These are phyloP conservation scores for Eupithecia subumbrata DNA, from an alignment of 2,888 invertebrate genomes.

Conservation along the genomic window DNA sequence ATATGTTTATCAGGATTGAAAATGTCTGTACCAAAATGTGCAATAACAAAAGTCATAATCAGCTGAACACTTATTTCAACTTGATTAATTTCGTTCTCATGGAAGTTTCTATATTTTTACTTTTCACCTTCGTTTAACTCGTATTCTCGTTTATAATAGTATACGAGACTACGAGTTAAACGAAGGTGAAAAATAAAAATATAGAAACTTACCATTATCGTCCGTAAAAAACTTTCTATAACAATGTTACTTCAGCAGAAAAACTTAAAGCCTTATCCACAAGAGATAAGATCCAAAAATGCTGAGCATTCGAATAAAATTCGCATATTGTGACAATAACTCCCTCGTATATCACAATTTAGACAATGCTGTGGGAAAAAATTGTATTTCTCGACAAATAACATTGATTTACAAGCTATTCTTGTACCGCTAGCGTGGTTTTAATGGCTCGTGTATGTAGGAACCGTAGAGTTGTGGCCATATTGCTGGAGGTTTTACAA, in stretches of 20 bases:
- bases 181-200: not conserved
- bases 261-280: slow-evolving; percentile 24
- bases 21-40: not conserved
- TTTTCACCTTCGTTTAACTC: too few relatives aligned
- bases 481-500: not conserved
- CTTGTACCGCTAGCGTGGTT: slow-evolving; percentile 46
- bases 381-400: slow-evolving; percentile 70
- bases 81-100: not conserved
- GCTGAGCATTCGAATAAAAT: slow-evolving; percentile 21
- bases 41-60: not conserved
- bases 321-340: slow-evolving; percentile 37
- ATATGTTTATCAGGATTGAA: not conserved
- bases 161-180: not conserved
- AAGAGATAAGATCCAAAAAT: slow-evolving; percentile 14
- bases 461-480: not conserved
- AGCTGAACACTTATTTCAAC: not conserved
- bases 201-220: not conserved
- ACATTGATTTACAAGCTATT: slow-evolving; percentile 74
- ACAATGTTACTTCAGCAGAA: not conserved
- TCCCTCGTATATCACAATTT: slow-evolving; percentile 44
- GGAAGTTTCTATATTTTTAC: too few relatives aligned
- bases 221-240: not conserved
- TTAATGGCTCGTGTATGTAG: slow-evolving; percentile 56
- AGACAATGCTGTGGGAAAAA: slow-evolving; percentile 48
- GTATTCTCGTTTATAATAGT: too few relatives aligned